Evolutionary conservation across 2,888 invertebrate species (phyloP), one percentile per base, ranked within the genome.

Genomic region (Plagodis pulveraria): DNA sequence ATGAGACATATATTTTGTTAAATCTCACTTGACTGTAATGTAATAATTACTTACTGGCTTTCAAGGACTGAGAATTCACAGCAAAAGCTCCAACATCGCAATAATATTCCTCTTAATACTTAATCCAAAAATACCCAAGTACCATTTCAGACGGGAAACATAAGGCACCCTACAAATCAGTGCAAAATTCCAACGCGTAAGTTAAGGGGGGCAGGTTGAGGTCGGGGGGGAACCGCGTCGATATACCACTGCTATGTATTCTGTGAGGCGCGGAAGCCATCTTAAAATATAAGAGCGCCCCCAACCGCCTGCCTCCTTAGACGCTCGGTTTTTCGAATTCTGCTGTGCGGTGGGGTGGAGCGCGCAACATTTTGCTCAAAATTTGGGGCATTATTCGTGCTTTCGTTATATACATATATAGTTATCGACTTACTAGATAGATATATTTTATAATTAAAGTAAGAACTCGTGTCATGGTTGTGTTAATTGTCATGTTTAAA

Each of bases 271-370:
- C 87, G 91, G 91, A 90, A 89, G 91, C 91, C 91, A 91, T 91
- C 91, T 91, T 91, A 90, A 90, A 91, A 91, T 91, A 89, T 91
- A 89, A 87, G 87, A 81, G 80, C 81, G 49, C 73, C 72, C 66
- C 67, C 62, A 65, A 71, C 62, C 68, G 64, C 67, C 73, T 77
- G 63, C 84, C 89, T 87, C 90, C 91, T 89, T 85, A 91, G 91
- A 90, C 84, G 85, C 76, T 84, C 70, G 87, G 78, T 91, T 91
- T 91, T 91, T 89, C 88, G 82, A 84, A 87, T 87, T 81, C 81
- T 73, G 69, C 60, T 50, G 64, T 58, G 58, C 51, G 65, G 70
- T 73, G 74, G 54, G 64, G 73, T 65, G 74, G 71, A 67, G 70
- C 62, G 48, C 60, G n/a, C 70, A 89, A 88, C 88, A 79, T 84